phyloP scores from a whole-genome alignment of 2,113 vertebrate genomes.

The Riparia riparia region DNA sequence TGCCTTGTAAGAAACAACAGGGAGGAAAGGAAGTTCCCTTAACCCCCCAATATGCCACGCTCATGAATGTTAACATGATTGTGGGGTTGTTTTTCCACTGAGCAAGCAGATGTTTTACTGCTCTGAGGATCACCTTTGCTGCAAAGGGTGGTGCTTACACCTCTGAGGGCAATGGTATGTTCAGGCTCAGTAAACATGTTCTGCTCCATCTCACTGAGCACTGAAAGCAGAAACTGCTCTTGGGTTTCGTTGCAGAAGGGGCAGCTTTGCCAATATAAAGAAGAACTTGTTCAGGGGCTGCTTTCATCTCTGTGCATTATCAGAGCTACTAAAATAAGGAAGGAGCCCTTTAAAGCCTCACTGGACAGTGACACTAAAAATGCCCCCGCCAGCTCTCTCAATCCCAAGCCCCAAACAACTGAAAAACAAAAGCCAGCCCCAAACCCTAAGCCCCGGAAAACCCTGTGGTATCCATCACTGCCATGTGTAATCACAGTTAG shows the following conservation, averaged over 20 bases:
- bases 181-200: constrained; percentile 28
- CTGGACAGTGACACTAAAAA: constrained; percentile 56
- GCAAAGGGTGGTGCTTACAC: not conserved
- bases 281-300: not conserved
- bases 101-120: constrained; percentile 28
- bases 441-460: constrained; percentile 38
- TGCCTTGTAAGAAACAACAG: not conserved
- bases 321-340: constrained; percentile 48
- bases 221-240: constrained; percentile 24
- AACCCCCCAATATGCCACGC: not conserved
- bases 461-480: constrained; percentile 70
- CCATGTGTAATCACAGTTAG: constrained; percentile 64
- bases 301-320: constrained; percentile 64
- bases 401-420: constrained; percentile 29
- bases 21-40: not conserved
- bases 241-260: not conserved
- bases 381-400: not conserved
- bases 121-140: constrained; percentile 33
- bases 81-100: not conserved
- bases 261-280: constrained; percentile 46
- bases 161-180: not conserved
- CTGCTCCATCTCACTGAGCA: constrained; percentile 26
- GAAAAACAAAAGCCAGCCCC: constrained; percentile 58
- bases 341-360: constrained; percentile 22
- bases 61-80: not conserved